Evolutionary conservation across 2,113 vertebrate species (phyloP).

Genomic region (Pollimyrus isidori): DNA sequence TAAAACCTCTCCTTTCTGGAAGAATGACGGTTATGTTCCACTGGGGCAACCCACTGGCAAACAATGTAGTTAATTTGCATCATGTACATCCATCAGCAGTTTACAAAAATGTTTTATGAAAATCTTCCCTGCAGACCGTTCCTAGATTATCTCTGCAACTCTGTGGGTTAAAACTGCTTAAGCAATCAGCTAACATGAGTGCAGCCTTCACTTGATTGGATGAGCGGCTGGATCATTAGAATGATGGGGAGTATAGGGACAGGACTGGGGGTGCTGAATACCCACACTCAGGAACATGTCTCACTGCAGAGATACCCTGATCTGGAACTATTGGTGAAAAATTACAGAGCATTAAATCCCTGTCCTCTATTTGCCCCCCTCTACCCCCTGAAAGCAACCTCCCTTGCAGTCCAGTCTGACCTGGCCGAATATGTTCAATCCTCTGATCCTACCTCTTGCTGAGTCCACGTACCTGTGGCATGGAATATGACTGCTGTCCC

Average conservation of each 20-base stretch:
- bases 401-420: constrained; percentile 4
- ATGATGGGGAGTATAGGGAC: background rate
- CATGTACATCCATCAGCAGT: background rate
- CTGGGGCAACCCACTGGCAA: background rate
- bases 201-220: background rate
- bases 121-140: background rate
- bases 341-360: background rate
- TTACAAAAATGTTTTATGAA: background rate
- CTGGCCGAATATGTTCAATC: background rate
- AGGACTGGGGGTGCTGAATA: background rate
- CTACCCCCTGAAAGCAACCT: background rate
- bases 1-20: background rate
- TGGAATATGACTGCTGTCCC: constrained; percentile 44
- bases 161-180: background rate
- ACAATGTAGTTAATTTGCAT: background rate
- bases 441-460: constrained; percentile 35
- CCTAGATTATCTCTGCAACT: background rate
- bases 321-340: background rate
- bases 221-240: background rate
- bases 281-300: background rate
- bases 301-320: background rate
- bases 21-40: background rate
- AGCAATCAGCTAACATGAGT: background rate
- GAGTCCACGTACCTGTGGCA: constrained; percentile 51
- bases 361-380: background rate